Base-by-base conservation (phyloP, 2,113 vertebrate genomes). In the Fulmarus glacialis region DNA sequence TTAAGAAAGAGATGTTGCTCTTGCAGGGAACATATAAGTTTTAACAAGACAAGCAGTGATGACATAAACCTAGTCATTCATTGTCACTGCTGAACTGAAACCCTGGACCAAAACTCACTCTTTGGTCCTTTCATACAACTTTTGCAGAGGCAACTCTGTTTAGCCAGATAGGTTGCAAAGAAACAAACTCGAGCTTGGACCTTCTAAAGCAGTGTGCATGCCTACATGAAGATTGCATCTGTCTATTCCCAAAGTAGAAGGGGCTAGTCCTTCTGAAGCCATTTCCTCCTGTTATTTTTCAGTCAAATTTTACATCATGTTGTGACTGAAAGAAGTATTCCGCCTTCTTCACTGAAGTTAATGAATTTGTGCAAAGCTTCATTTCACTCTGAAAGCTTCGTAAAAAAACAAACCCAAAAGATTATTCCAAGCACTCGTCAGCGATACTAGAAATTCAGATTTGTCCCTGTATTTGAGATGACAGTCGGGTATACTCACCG, bases 401-500 rank as follows among this genome's bases (percentile, higher is more conserved):
- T 47, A 63, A 80, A 79, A 58, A 90, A 38, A 26, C 29, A 68
- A 43, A 55, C 4, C 7, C 0, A 8, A 13, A 59, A 56, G 5
- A 45, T 82, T 47, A 60, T 86, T 82, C 5, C 29, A 45, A 36
- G 13, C 52, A 77, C 32, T 82, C 79, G 18, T 17, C 22, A 62
- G 23, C 32, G 43, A 24, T 0, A 2, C 4, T 29, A 32, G n/a
- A 56, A 87, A 47, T 17, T 53, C 34, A 56, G 11, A 48, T 71
- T 88, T 72, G 48, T 85, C 24, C 15, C 32, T 50, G 11, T 11
- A 30, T 79, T 22, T 8, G 4, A 79, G 16, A 55, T 12, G 16
- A n/a, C 15, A 68, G 8, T 14, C 0, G 2, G 3, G 5, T 58
- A n/a, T 58, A n/a, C n/a, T 82, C 40, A 34, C 6, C 4, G 11